Evolutionary conservation across 2,888 invertebrate genomes (phyloP), one percentile per base, ranked within the genome.

Genomic region (Sthenelais limicola): DNA sequence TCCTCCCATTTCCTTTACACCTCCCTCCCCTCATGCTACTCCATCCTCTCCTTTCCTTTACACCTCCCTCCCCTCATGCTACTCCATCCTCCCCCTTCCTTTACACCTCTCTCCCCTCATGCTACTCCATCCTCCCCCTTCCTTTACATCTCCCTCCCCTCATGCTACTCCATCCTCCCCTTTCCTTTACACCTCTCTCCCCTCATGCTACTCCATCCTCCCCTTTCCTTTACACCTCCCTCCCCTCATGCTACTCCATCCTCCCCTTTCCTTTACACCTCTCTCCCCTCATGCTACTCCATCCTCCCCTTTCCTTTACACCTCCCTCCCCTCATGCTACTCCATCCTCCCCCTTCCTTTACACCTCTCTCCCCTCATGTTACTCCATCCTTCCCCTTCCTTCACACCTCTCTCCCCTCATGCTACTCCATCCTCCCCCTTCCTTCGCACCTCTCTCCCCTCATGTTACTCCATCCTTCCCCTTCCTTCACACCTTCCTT

Each of bases 371-470:
- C 21, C 24, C 9, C 51, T 24, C 21, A 21, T n/a, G n/a, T n/a
- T n/a, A n/a, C n/a, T n/a, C n/a, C n/a, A n/a, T n/a, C n/a, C n/a
- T n/a, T n/a, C n/a, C n/a, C n/a, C n/a, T n/a, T n/a, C n/a, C n/a
- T n/a, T n/a, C n/a, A n/a, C n/a, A n/a, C n/a, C n/a, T 24, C 51
- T 21, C 51, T 24, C 24, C 51, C 24, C 51, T 51, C 51, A n/a
- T 51, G 5, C n/a, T n/a, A 7, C 51, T 24, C 5, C 51, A n/a
- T 18, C n/a, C 18, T 51, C 51, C 51, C 7, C 7, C n/a, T n/a
- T n/a, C n/a, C n/a, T n/a, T n/a, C n/a, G n/a, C n/a, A n/a, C n/a
- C n/a, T n/a, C n/a, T 5, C 21, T 24, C n/a, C n/a, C 51, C 51
- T 12, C 51, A n/a, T 51, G 9, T 24, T 51, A 5, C 51, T 24